Base-by-base conservation (phyloP, 2,888 invertebrate genomes). In the Pristionchus exspectatus region DNA sequence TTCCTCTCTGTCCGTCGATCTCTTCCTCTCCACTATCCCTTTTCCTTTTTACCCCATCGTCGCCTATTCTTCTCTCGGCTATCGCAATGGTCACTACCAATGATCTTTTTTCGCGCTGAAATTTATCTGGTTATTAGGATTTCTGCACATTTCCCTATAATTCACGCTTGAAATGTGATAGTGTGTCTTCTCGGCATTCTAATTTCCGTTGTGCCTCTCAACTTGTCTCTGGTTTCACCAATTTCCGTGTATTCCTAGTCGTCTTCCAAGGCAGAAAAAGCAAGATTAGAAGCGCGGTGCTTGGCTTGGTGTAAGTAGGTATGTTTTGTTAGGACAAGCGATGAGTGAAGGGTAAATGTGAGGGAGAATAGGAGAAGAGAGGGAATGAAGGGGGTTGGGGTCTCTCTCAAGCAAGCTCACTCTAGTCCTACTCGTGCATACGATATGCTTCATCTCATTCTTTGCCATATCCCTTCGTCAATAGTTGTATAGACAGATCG, bases 391-490 rank as follows among this genome's bases (percentile, higher is more conserved):
- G 44, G 27, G 83, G 83, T 16, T 50, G 77, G 5, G 44, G 81
- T 81, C 50, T 81, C 44, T 24, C 50, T 21, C 50, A 21, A 33
- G 30, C 72, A 27, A 33, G 33, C 72, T 10, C 72, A 14, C 77
- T 77, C 77, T 44, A 54, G n/a, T 59, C 30, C 84, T 38, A 38
- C 38, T 81, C 50, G 54, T 54, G 33, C 81, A 81, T 81, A 50
- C 27, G 81, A 81, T 81, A 85, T 59, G 56, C 85, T 59, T 44
- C 59, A 38, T 85, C 85, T 30, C 44, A 85, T 85, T 56, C 33
- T 85, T 59, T 85, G 59, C 85, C 56, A 24, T 50, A 33, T 30
- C 56, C 24, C 54, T 5, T 10, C 44, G 30, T 33, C 10, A 27
- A 56, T 21, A 27, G 33, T n/a, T 59, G 30, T 30, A 33, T 59